Conservation (phyloP, 2,797 vertebrate genomes). For the Odontamblyopus lacepedii region DNA sequence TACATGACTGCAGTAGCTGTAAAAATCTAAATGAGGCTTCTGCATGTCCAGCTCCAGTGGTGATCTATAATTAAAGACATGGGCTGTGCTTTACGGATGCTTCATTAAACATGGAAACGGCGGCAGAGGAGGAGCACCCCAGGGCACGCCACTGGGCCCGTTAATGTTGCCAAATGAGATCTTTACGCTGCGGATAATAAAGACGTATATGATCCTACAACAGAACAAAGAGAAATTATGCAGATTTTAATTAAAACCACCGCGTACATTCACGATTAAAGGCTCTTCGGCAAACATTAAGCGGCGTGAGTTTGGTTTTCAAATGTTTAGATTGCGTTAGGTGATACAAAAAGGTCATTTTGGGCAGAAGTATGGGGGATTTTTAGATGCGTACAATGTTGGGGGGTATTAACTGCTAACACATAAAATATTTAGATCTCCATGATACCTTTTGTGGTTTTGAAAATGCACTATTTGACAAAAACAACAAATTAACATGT, state of each 20-base stretch:
- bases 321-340: not conserved
- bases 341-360: not conserved
- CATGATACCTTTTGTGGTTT: no score
- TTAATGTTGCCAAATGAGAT: constrained; percentile 15
- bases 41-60: not conserved
- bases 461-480: no score
- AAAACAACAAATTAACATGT: no score
- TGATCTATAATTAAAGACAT: constrained; percentile 64
- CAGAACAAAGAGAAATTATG: constrained; percentile 8
- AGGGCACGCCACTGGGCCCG: constrained; percentile 15
- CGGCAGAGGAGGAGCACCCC: constrained; percentile 23
- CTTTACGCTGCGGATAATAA: not conserved
- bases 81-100: constrained; percentile 38
- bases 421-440: no score
- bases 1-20: no score
- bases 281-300: constrained; percentile 13
- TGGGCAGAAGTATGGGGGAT: not conserved
- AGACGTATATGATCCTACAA: constrained; percentile 5
- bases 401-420: no score
- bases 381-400: no score
- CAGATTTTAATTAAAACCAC: constrained; percentile 28
- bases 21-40: not conserved
- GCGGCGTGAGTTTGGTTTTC: not conserved
- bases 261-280: constrained; percentile 8
- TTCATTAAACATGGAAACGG: constrained; percentile 60